phyloP scores from a whole-genome alignment of 2,797 vertebrate genomes.

The Lepilemur ruficaudatus region DNA sequence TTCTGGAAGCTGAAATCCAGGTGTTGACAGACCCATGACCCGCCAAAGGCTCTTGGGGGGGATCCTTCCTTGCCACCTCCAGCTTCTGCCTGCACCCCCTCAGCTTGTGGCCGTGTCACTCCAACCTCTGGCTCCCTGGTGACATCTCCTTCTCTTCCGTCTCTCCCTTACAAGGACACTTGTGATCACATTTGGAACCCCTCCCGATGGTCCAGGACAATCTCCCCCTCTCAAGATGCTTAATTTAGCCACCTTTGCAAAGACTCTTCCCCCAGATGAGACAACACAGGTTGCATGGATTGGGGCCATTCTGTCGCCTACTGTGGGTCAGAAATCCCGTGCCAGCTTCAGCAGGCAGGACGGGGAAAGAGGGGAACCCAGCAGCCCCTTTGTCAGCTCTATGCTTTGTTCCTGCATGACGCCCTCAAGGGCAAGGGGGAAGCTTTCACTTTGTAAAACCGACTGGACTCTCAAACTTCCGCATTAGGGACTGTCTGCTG shows the following conservation, averaged over 20 bases:
- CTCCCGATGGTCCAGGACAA: not conserved
- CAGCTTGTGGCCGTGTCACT: not conserved
- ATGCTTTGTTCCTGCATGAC: not conserved
- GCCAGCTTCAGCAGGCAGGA: not conserved
- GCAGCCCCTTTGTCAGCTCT: not conserved
- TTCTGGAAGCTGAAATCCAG: not conserved
- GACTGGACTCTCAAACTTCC: not conserved
- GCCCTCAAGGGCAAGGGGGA: not conserved
- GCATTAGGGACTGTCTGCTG: not conserved
- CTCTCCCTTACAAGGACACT: not conserved
- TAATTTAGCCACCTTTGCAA: not conserved
- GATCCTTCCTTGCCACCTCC: not conserved
- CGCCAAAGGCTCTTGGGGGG: rapidly evolving
- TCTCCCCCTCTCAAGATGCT: not conserved
- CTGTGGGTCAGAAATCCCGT: not conserved
- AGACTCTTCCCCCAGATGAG: not conserved
- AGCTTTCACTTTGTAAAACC: not conserved
- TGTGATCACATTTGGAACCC: not conserved
- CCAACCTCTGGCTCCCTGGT: not conserved
- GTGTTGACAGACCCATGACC: not conserved
- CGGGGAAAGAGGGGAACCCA: not conserved
- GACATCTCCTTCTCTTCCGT: not conserved
- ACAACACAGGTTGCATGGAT: too few relatives aligned
- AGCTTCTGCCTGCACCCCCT: not conserved
- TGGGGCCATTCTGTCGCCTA: not conserved